Base-by-base conservation (phyloP, 2,888 invertebrate species). In the Hesperia comma region DNA sequence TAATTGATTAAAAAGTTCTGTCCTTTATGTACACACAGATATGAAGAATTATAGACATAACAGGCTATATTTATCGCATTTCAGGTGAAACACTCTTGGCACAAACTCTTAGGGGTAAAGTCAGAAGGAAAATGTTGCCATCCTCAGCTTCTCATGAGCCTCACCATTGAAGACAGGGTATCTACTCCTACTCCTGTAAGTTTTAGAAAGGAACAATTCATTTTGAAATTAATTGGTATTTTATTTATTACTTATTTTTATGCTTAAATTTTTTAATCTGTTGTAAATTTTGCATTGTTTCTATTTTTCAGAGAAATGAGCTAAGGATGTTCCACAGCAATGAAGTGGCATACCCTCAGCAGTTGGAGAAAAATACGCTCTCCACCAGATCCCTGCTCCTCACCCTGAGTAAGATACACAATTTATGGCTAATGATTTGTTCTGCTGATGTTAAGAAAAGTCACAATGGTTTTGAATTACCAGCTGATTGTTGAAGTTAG, bases 91-190 rank as follows among this genome's bases (percentile, higher is more conserved):
- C 88, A 93, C 69, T 84, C 93, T 68, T 95, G 95, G 95, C 94
- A 95, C 71, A 94, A 94, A 71, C 78, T 95, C 4, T 87, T 95
- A 0, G 95, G 95, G 7, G 92, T 94, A 3, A 92, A 88, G 70
- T 83, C 90, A 0, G 94, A 94, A 73, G 94, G 93, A 58, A 94
- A 94, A 68, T 91, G 91, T 57, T 91, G 92, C 68, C 94, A 94
- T 71, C 95, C 95, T 0, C 95, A 95, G 79, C 82, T 95, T 6
- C 86, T 93, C 66, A 81, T 95, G 67, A 93, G 94, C 51, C 84
- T 95, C 21, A 90, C 94, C 0, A 87, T 95, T 21, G 93, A 95
- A 72, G 95, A 95, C 70, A 93, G 94, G 72, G 72, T 85, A 10
- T 85, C 82, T 68, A 89, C 89, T 21, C 84, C 80, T 4, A 92